Percentiles rank a stretch among this genome's conserved stretches.
Evolutionary conservation across 2,888 invertebrate genomes (phyloP).

Genomic region (Drosophila cyrtoloma): DNA sequence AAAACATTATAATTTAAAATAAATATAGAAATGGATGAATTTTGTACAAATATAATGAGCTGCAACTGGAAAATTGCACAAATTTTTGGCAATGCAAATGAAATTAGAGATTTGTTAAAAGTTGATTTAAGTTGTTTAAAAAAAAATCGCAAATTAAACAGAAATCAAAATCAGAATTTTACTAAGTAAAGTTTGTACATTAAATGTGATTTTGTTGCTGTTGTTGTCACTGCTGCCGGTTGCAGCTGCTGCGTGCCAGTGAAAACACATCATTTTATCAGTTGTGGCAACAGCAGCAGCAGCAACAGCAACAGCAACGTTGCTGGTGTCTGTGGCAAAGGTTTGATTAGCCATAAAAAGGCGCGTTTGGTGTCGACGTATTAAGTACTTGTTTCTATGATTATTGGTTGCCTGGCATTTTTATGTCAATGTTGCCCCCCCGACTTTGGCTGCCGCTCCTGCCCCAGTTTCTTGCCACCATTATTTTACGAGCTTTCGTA

Average conservation of each 20-base stretch:
- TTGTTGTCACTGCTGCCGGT: neutral
- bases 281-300: neutral
- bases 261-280: conserved; percentile 23
- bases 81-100: neutral
- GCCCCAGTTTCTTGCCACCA: conserved; percentile 17
- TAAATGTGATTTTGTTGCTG: conserved; percentile 1
- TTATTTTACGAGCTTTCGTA: conserved; percentile 67
- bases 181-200: neutral
- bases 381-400: conserved; percentile 66
- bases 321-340: conserved; percentile 69
- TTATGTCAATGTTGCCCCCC: conserved; percentile 47
- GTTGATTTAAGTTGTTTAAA: neutral
- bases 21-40: neutral
- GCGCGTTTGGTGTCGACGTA: conserved; percentile 58
- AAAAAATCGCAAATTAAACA: neutral
- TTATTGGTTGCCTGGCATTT: conserved; percentile 55
- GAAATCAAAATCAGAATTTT: neutral
- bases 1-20: neutral
- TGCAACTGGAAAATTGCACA: neutral
- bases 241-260: conserved; percentile 23
- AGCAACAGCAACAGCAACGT: neutral
- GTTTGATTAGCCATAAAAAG: conserved; percentile 78
- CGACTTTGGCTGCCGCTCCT: neutral
- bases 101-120: neutral
- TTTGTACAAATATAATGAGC: neutral